Evolutionary conservation across 2,797 vertebrate species (phyloP).

Genomic region (Helostoma temminkii): DNA sequence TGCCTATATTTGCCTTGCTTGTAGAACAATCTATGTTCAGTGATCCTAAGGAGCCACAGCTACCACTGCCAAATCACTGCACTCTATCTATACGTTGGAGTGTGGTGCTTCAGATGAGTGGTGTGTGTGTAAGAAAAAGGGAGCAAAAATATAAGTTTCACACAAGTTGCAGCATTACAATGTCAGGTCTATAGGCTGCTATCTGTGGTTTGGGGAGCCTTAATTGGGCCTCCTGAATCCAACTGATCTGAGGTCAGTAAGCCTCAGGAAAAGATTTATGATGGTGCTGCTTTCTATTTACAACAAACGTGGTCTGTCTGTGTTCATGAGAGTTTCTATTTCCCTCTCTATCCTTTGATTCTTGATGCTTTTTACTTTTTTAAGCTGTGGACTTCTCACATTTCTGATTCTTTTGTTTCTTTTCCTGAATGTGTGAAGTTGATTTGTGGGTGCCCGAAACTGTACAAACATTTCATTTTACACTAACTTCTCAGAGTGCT

Average conservation of each 20-base stretch:
- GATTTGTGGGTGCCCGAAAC: no score
- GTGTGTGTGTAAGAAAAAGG: background rate
- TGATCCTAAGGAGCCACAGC: constrained; percentile 33
- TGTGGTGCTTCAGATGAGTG: background rate
- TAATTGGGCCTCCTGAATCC: background rate
- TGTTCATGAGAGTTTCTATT: constrained; percentile 25
- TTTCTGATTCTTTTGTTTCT: constrained; percentile 4
- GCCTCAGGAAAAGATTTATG: constrained; percentile 1
- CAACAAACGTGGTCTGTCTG: constrained; percentile 16
- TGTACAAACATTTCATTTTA: no score
- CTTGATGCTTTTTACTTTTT: background rate
- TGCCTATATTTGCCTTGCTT: constrained; percentile 50
- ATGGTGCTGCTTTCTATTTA: constrained; percentile 4
- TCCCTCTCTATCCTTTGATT: constrained; percentile 6
- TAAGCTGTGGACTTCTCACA: background rate
- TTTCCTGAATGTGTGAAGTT: background rate
- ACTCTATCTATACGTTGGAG: constrained; percentile 30
- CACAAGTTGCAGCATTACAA: background rate
- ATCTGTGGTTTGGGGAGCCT: background rate
- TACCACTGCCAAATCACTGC: constrained; percentile 46
- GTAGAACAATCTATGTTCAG: constrained; percentile 64
- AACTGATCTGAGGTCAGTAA: constrained; percentile 18
- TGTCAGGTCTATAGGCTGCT: background rate
- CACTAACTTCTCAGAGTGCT: no score
- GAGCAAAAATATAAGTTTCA: background rate